A percentile compares a stretch with the other conserved stretches of the same genome.
phyloP scores from a whole-genome alignment of 2,113 vertebrate species.

The Loxodonta africana region DNA sequence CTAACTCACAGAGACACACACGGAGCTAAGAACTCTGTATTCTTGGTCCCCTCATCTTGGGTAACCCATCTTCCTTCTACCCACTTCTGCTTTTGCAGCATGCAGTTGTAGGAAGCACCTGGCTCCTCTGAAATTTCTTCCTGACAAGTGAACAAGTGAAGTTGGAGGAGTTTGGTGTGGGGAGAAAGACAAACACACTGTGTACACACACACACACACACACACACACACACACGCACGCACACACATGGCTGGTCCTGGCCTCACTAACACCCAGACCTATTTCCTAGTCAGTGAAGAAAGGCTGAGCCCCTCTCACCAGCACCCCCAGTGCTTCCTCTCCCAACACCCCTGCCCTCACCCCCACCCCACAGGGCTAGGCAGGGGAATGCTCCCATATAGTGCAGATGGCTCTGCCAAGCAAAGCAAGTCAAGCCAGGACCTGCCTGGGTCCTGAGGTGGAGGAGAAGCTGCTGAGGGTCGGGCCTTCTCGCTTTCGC shows the following conservation, averaged over 20 bases:
- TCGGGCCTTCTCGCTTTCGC: neutral
- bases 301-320: neutral
- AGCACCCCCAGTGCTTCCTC: neutral
- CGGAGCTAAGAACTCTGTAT: neutral
- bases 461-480: neutral
- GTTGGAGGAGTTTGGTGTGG: neutral
- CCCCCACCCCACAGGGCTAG: conserved; percentile 6
- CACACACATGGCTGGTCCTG: neutral
- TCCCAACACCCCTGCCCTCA: neutral
- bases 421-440: conserved; percentile 62
- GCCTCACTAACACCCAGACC: neutral
- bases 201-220: neutral
- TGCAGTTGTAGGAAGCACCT: neutral
- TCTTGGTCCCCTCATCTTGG: neutral
- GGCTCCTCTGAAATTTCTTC: neutral
- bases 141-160: neutral
- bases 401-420: neutral
- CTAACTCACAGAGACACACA: neutral
- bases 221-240: neutral
- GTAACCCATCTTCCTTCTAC: neutral
- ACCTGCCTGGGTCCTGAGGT: conserved; percentile 64
- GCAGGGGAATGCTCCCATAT: neutral
- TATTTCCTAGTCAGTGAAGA: neutral
- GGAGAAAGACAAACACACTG: neutral
- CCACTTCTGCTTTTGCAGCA: neutral